phyloP scores from a whole-genome alignment of 2,888 invertebrate genomes.

The Apoda limacodes region DNA sequence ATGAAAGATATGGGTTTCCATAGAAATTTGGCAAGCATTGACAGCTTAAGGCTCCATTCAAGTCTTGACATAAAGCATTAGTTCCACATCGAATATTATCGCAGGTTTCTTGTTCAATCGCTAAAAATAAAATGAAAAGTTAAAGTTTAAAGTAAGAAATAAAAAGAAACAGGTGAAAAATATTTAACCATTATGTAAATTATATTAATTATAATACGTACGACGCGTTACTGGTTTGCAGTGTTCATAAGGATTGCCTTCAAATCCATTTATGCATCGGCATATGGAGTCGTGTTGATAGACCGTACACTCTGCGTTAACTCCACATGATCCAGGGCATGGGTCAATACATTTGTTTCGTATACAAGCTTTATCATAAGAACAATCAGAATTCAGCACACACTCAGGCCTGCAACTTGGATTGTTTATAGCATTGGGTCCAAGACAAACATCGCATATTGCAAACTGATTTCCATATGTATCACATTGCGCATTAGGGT shows the following conservation, averaged over 20 bases:
- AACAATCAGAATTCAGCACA: slow-evolving; percentile 82
- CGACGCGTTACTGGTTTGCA: slow-evolving; percentile 71
- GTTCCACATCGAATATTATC: slow-evolving; percentile 78
- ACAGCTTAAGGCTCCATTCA: slow-evolving; percentile 75
- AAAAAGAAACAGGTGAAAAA: no score
- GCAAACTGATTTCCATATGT: slow-evolving; percentile 81
- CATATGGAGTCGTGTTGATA: slow-evolving; percentile 81
- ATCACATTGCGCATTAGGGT: slow-evolving; percentile 74
- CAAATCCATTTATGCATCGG: slow-evolving; percentile 73
- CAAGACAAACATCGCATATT: slow-evolving; percentile 82
- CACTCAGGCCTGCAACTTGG: slow-evolving; percentile 87
- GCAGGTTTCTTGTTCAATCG: slow-evolving; percentile 67
- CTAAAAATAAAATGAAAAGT: slow-evolving; percentile 35
- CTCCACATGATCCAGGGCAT: slow-evolving; percentile 83
- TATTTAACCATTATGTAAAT: slow-evolving; percentile 1
- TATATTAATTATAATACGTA: slow-evolving; percentile 37
- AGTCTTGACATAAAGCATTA: slow-evolving; percentile 77
- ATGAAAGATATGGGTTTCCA: slow-evolving; percentile 83
- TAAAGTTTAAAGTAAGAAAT: no score
- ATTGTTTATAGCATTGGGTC: slow-evolving; percentile 74
- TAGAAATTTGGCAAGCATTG: slow-evolving; percentile 79
- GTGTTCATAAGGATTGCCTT: slow-evolving; percentile 83
- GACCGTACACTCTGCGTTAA: slow-evolving; percentile 78
- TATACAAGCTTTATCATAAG: slow-evolving; percentile 81
- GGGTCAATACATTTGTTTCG: slow-evolving; percentile 81